Evolutionary conservation across 1,140 invertebrate species (phyloP).

Genomic region (Mercenaria mercenaria): DNA sequence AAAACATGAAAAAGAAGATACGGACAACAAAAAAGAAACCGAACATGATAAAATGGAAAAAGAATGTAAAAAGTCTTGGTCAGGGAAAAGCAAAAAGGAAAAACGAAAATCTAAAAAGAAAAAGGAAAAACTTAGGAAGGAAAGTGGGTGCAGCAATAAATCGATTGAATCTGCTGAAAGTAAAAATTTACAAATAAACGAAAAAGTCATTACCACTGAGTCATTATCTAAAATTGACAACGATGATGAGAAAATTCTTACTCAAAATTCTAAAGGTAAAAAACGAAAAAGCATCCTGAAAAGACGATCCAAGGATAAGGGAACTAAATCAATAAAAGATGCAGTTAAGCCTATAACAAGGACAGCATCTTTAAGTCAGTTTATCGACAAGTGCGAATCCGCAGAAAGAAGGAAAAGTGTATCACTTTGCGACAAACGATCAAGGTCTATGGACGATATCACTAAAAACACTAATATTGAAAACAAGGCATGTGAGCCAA

Average conservation of each 20-base stretch:
- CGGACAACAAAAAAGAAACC: neutral
- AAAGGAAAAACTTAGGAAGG: constrained; percentile 15
- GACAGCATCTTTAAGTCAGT: neutral
- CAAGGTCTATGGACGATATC: neutral
- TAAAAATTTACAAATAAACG: neutral
- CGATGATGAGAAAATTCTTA: neutral
- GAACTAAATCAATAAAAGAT: neutral
- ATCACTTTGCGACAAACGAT: neutral
- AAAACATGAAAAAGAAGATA: neutral
- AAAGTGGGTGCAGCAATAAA: neutral
- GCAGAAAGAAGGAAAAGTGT: neutral
- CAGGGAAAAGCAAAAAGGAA: constrained; percentile 36
- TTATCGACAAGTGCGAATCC: neutral
- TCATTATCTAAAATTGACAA: neutral
- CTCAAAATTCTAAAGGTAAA: neutral
- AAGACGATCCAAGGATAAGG: neutral
- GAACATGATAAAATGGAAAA: neutral
- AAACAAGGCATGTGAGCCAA: neutral
- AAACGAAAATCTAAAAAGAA: constrained; percentile 30
- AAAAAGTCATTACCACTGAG: neutral
- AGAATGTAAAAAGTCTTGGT: neutral
- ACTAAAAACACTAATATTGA: neutral
- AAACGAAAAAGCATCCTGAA: constrained; percentile 19
- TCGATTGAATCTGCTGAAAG: neutral
- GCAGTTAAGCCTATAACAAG: neutral